Conservation (phyloP, 2,113 vertebrate species). For the Ctenomys sociabilis region DNA sequence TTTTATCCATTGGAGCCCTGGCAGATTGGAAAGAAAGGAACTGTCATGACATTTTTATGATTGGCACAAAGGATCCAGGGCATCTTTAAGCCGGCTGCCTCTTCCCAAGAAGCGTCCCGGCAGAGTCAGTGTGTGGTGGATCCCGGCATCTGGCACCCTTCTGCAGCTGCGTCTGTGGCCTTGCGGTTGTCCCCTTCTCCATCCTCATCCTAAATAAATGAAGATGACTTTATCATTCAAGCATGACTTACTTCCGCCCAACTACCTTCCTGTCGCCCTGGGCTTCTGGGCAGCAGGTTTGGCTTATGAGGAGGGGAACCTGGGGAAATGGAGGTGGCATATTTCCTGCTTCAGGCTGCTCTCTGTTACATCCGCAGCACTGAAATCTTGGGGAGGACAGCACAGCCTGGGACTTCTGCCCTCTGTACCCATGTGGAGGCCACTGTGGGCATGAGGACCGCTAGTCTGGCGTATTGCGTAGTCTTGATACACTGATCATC, state of each 20-base stretch:
- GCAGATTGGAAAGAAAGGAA: slow-evolving; percentile 95
- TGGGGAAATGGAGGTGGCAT: background rate
- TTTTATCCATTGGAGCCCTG: slow-evolving; percentile 91
- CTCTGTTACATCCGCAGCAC: background rate
- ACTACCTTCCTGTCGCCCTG: background rate
- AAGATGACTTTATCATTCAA: background rate
- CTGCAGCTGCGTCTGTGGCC: background rate
- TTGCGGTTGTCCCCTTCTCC: background rate
- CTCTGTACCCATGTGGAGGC: background rate
- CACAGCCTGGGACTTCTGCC: background rate
- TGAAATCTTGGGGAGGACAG: background rate
- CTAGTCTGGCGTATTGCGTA: background rate
- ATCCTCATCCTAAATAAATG: slow-evolving; percentile 64
- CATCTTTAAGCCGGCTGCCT: background rate
- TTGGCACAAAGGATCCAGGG: background rate
- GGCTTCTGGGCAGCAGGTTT: background rate
- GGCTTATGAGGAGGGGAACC: background rate
- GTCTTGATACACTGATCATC: background rate
- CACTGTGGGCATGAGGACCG: background rate
- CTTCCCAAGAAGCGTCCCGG: background rate
- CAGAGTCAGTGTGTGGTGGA: background rate
- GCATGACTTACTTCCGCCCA: background rate
- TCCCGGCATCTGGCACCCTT: background rate
- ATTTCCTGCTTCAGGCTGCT: background rate
- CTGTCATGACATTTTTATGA: slow-evolving; percentile 93